Evolutionary conservation across 2,888 invertebrate genomes (phyloP).

Genomic region (Sacculina carcini): DNA sequence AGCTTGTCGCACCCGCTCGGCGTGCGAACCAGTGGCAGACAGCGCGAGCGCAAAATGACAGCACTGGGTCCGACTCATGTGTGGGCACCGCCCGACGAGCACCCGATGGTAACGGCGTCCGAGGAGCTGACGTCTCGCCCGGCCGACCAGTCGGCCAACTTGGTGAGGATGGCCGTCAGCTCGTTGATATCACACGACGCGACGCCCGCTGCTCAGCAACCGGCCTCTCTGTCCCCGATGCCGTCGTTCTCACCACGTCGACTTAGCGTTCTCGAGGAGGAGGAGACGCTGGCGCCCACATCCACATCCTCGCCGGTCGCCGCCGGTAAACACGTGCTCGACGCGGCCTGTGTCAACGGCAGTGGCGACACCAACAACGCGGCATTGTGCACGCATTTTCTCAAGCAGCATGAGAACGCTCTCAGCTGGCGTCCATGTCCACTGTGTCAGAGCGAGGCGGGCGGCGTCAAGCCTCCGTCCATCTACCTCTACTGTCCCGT

Average conservation of each 20-base stretch:
- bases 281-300: constrained; percentile 14
- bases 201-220: not conserved
- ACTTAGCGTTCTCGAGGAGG: constrained; percentile 5
- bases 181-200: not conserved
- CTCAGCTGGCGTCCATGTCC: constrained; percentile 16
- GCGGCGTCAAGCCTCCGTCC: not conserved
- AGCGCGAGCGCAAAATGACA: constrained; percentile 2
- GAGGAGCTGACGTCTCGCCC: not conserved
- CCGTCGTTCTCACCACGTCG: not conserved
- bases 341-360: no score
- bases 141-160: constrained; percentile 6
- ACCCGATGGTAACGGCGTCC: constrained; percentile 9
- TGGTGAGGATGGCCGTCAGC: not conserved
- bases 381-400: not conserved
- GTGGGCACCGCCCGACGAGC: constrained; percentile 7
- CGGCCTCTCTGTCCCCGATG: not conserved
- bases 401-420: constrained; percentile 16
- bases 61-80: constrained; percentile 7
- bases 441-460: not conserved
- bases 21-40: constrained; percentile 8
- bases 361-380: no score
- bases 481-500: not conserved
- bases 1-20: constrained; percentile 9
- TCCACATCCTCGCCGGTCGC: no score
- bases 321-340: no score